Conservation (phyloP, 92 coral and sea anemone species). For the Pocillopora grandis region DNA sequence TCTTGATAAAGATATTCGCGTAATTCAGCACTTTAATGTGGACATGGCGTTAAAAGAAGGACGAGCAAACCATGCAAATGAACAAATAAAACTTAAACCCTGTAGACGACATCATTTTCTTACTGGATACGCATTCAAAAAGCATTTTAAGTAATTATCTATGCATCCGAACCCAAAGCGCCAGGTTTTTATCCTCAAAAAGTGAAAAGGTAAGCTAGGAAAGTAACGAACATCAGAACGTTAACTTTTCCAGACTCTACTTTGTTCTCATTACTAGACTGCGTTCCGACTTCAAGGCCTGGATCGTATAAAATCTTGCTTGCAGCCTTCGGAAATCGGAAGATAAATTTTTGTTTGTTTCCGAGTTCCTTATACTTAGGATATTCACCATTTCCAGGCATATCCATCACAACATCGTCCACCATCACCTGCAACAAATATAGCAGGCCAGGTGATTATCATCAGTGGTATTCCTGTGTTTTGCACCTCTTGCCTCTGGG, state of each 20-base stretch:
- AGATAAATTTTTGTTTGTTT: slow-evolving; percentile 31
- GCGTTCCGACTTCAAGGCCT: slow-evolving; percentile 23
- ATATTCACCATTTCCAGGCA: slow-evolving; percentile 33
- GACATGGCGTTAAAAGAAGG: no score
- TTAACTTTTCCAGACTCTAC: not conserved
- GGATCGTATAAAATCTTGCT: slow-evolving; percentile 28
- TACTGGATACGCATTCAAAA: no score
- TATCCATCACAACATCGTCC: slow-evolving; percentile 21
- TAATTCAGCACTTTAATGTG: no score
- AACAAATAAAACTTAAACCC: no score
- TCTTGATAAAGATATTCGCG: no score
- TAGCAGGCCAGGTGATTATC: not conserved
- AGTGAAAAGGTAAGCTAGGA: not conserved
- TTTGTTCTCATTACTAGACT: not conserved
- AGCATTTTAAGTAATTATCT: not conserved
- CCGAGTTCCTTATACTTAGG: slow-evolving; percentile 18
- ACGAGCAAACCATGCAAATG: no score
- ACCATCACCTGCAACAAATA: slow-evolving; percentile 25
- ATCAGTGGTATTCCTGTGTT: not conserved
- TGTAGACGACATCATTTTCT: no score
- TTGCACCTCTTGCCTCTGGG: not conserved
- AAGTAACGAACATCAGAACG: not conserved
- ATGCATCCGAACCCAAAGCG: not conserved
- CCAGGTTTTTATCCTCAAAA: not conserved
- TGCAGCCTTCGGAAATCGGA: slow-evolving; percentile 36